phyloP scores from a whole-genome alignment of 2,113 vertebrate genomes.

The Pangasianodon hypophthalmus region DNA sequence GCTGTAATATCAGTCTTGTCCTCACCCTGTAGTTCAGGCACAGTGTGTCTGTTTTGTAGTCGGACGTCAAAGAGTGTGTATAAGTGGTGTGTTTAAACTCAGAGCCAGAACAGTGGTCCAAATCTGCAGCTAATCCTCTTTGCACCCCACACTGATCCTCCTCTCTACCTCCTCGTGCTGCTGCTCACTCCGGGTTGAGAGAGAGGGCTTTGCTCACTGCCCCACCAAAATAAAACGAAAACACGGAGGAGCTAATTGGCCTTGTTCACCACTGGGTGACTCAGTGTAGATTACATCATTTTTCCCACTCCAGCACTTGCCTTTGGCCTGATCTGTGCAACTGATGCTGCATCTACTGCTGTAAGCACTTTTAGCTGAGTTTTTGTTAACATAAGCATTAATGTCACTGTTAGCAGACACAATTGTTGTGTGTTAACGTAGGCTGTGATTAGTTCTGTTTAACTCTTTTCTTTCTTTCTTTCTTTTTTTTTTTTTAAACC shows the following conservation, averaged over 20 bases:
- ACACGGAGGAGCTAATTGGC: constrained; percentile 40
- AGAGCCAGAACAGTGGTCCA: constrained; percentile 50
- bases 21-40: background rate
- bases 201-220: constrained; percentile 28
- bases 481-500: background rate
- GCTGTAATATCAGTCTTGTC: constrained; percentile 11
- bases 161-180: constrained; percentile 28
- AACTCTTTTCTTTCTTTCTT: background rate
- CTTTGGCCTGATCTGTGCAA: constrained; percentile 23
- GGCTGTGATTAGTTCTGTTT: background rate
- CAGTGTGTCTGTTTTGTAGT: constrained; percentile 12
- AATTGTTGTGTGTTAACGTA: constrained; percentile 1
- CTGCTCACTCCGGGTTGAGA: constrained; percentile 32
- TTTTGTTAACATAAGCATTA: constrained; percentile 30
- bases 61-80: constrained; percentile 52
- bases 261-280: constrained; percentile 26
- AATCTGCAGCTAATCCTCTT: constrained; percentile 69
- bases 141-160: constrained; percentile 51
- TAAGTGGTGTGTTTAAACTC: constrained; percentile 51
- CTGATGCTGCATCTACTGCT: background rate
- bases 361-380: constrained; percentile 25
- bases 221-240: constrained; percentile 41
- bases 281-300: constrained; percentile 41
- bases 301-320: constrained; percentile 31
- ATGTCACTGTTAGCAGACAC: constrained; percentile 7